Evolutionary conservation across 2,797 vertebrate genomes (phyloP), one percentile per base, ranked within the genome.

Genomic region (Bradypodion ventrale): DNA sequence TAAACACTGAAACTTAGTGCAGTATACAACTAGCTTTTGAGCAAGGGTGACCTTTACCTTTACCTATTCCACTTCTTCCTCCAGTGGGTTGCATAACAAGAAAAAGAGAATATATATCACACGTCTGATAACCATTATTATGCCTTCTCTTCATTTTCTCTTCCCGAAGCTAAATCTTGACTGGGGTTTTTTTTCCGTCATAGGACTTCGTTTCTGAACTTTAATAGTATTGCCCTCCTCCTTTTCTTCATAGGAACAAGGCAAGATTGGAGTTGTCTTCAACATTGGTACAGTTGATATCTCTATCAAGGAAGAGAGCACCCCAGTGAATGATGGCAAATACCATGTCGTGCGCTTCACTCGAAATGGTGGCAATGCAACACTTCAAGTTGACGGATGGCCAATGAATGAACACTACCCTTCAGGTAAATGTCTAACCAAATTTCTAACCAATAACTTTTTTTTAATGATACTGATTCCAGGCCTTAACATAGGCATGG

Each of bases 361-460:
- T 83, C 97, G 98, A 90, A 99, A 99, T 0, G 98, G 98, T 1
- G 98, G 98, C 69, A 99, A 99, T 25, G 98, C 98, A 44, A 99
- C 98, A 0, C 97, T 99, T 68, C 98, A 99, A 94, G 98, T 99
- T 92, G 98, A 99, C 92, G 99, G 98, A 95, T 98, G 98, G 98
- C 96, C 97, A 0, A 97, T 99, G 93, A 99, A 99, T 66, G 98
- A 99, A 42, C 97, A 99, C 90, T 99, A 99, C 87, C 98, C 98
- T 42, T 97, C 98, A 98, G 98, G 98, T 99, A 97, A 59, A 6
- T 82, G 7, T 21, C 85, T 69, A 73, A 35, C 32, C 9, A 97
- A 59, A 6, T 82, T 7, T 21, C 85, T 69, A 73, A 35, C 32
- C 9, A 19, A 40, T 16, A 25, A 65, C n/a, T 13, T n/a, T 19